Percentiles rank a stretch among this genome's conserved stretches.
Conservation (phyloP, 1,140 invertebrate genomes). For the Brachionus koreanus region DNA sequence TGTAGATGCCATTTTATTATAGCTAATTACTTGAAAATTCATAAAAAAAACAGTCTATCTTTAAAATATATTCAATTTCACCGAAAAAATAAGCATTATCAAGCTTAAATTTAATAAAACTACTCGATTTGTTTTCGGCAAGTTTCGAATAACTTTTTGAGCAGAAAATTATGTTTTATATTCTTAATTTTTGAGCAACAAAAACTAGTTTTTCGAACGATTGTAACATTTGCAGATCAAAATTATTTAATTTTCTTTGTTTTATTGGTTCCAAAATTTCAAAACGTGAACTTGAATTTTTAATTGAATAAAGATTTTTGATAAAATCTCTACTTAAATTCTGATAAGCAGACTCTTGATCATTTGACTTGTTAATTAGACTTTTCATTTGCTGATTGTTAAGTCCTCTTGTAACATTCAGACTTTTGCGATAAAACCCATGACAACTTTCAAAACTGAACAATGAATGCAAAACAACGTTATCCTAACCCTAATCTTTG, state of each 20-base stretch:
- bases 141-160: too few species aligned
- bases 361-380: background rate
- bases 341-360: background rate
- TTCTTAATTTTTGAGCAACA: too few species aligned
- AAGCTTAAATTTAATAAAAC: constrained; percentile 4
- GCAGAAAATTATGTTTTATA: too few species aligned
- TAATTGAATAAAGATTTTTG: background rate
- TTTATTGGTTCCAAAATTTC: background rate
- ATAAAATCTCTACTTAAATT: background rate
- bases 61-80: background rate
- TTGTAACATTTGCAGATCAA: background rate
- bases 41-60: constrained; percentile 14
- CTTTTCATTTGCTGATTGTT: background rate
- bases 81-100: background rate
- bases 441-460: constrained; percentile 15
- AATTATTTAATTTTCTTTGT: constrained; percentile 2
- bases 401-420: background rate
- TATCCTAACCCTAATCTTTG: too few species aligned
- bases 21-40: background rate
- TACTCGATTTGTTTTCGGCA: background rate
- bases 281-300: background rate
- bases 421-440: background rate
- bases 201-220: background rate
- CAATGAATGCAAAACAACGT: constrained; percentile 22
- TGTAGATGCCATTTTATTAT: background rate